phyloP scores from a whole-genome alignment of 2,113 vertebrate species.

The Cyrtonyx montezumae region DNA sequence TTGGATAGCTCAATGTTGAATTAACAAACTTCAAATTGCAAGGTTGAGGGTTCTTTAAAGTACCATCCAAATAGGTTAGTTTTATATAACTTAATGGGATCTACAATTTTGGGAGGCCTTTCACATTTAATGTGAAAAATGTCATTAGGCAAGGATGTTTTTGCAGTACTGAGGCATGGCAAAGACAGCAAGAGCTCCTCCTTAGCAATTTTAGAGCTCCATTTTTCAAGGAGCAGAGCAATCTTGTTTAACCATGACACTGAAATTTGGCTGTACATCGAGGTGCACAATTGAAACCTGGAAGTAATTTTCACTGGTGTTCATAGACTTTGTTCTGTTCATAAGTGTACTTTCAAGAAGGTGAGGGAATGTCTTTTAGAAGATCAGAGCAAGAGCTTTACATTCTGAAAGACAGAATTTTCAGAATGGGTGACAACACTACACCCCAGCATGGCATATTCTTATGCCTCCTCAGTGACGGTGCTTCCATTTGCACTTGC shows the following conservation, averaged over 20 bases:
- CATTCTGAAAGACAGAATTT: neutral
- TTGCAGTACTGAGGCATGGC: neutral
- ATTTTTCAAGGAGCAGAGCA: neutral
- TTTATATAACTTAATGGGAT: neutral
- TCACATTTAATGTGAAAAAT: neutral
- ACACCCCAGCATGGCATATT: neutral
- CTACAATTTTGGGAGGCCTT: neutral
- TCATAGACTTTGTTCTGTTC: neutral
- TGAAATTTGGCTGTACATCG: neutral
- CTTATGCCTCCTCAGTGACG: rapidly evolving
- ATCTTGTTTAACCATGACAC: neutral
- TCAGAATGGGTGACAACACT: neutral
- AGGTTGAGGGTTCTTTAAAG: neutral
- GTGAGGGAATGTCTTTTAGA: neutral
- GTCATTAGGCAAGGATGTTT: neutral
- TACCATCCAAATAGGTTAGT: neutral
- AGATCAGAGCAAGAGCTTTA: neutral
- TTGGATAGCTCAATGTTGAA: neutral
- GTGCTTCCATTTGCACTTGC: neutral
- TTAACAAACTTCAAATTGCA: neutral
- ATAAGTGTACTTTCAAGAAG: neutral
- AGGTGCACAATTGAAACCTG: neutral
- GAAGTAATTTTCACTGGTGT: neutral
- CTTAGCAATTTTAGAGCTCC: neutral
- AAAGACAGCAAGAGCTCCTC: neutral